Evolutionary conservation across 2,888 invertebrate genomes (phyloP).

Genomic region (Harpalus rufipes): DNA sequence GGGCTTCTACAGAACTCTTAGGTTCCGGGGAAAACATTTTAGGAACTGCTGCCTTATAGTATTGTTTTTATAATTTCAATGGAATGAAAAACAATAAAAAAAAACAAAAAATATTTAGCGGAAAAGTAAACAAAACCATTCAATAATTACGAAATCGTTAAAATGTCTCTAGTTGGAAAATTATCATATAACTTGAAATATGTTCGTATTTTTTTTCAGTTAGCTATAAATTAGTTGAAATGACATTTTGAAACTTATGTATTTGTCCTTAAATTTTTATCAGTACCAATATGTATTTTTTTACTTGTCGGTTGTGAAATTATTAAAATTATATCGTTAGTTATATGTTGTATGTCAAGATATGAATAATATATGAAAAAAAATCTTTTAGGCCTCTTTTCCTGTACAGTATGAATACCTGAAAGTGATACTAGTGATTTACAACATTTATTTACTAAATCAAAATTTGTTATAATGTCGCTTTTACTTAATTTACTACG

Average conservation of each 20-base stretch:
- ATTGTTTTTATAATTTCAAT: no score
- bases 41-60: no score
- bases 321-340: neutral
- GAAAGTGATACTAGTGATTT: no score
- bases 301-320: neutral
- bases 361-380: no score
- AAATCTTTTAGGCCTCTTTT: no score
- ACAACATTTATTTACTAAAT: no score
- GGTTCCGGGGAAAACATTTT: no score
- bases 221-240: neutral
- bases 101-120: neutral
- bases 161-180: neutral
- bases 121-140: neutral
- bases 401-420: no score
- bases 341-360: no score
- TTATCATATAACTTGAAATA: slow-evolving; percentile 3
- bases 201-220: neutral
- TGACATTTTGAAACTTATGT: neutral
- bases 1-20: no score
- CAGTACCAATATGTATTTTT: neutral
- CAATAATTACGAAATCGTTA: neutral
- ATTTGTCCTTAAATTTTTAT: slow-evolving; percentile 4
- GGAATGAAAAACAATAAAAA: neutral
- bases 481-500: no score
- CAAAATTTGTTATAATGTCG: no score